A percentile compares a stretch with the other conserved stretches of the same genome.
Evolutionary conservation across 2,888 invertebrate species (phyloP).

Genomic region (Dryobota labecula): DNA sequence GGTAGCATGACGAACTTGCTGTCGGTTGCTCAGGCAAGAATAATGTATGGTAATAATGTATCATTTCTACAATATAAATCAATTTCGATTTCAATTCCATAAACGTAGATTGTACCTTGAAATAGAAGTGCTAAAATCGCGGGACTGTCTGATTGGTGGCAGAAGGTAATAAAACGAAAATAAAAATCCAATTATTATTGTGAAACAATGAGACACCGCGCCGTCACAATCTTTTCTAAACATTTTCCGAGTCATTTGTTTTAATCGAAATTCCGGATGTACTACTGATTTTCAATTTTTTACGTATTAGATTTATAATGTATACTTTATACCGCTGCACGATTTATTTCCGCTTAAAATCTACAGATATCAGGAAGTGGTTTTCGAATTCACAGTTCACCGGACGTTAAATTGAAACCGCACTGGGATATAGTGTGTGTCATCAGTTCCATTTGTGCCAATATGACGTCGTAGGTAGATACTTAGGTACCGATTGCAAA

Average conservation of each 20-base stretch:
- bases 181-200: slow-evolving; percentile 30
- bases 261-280: slow-evolving; percentile 31
- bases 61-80: no score
- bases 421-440: slow-evolving; percentile 24
- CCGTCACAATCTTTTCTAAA: slow-evolving; percentile 7
- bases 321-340: background rate
- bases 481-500: background rate
- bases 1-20: no score
- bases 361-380: slow-evolving; percentile 35
- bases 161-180: slow-evolving; percentile 5
- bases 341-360: slow-evolving; percentile 16
- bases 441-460: slow-evolving; percentile 22
- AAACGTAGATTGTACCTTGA: no score
- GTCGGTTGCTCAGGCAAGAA: no score
- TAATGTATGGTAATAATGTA: no score
- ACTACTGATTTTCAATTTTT: slow-evolving; percentile 12
- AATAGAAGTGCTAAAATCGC: no score
- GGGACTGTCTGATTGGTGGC: background rate
- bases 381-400: slow-evolving; percentile 29
- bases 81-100: no score
- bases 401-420: slow-evolving; percentile 41
- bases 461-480: background rate
- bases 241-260: slow-evolving; percentile 42
- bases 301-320: background rate
- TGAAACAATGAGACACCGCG: slow-evolving; percentile 21